Percentiles rank a stretch among this genome's conserved stretches.
Evolutionary conservation across 2,888 invertebrate species (phyloP).

Genomic region (Pomacea canaliculata): DNA sequence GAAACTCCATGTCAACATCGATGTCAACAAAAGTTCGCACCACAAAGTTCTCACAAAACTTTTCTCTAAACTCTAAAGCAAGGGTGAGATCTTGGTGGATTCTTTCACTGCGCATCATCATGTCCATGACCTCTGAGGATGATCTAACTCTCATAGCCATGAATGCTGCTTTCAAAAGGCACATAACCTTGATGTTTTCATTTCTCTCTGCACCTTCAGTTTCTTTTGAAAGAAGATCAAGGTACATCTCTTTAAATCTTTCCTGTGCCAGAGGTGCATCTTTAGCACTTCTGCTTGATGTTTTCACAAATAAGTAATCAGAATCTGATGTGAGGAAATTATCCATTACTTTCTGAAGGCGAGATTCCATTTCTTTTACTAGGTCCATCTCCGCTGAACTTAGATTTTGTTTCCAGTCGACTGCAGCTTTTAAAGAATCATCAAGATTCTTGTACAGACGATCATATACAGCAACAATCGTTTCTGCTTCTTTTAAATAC

Average conservation of each 20-base stretch:
- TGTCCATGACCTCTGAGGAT: conserved; percentile 50
- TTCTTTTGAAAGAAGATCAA: conserved; percentile 31
- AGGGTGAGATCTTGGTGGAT: conserved; percentile 58
- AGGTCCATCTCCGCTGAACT: conserved; percentile 32
- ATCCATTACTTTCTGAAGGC: conserved; percentile 42
- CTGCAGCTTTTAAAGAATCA: conserved; percentile 15
- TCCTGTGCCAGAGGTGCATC: conserved; percentile 54
- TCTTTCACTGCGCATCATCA: conserved; percentile 55
- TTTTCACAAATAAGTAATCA: conserved; percentile 56
- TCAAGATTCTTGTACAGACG: conserved; percentile 37
- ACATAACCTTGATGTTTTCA: conserved; percentile 54
- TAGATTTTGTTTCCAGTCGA: conserved; percentile 33
- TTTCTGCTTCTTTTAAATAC: conserved; percentile 43
- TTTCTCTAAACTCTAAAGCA: conserved; percentile 46
- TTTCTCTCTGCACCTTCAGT: not conserved
- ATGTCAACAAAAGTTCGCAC: conserved; percentile 54
- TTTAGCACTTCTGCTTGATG: conserved; percentile 59
- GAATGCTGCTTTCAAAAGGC: conserved; percentile 54
- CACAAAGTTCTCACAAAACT: conserved; percentile 56
- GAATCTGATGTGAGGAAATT: conserved; percentile 32
- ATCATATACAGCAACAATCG: conserved; percentile 52
- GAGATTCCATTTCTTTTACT: conserved; percentile 34
- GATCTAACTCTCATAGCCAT: conserved; percentile 45
- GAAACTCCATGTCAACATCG: conserved; percentile 61
- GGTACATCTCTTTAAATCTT: conserved; percentile 47